phyloP scores from a whole-genome alignment of 2,888 invertebrate species.

The Euproctis similis region DNA sequence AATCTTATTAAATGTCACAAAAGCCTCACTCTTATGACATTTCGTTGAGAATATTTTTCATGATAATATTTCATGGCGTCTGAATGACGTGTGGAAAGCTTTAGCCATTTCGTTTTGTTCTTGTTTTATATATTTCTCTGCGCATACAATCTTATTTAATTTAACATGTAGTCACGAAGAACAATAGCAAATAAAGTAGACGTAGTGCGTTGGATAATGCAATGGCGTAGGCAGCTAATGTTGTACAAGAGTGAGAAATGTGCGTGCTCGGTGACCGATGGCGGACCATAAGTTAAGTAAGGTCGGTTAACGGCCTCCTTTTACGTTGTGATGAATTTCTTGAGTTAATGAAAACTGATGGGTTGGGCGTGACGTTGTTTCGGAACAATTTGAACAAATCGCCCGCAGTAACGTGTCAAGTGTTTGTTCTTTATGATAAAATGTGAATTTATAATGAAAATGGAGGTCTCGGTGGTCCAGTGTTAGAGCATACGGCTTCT shows the following conservation, averaged over 20 bases:
- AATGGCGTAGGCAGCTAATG: too few relatives aligned
- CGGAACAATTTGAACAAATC: constrained; percentile 35
- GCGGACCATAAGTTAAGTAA: constrained; percentile 29
- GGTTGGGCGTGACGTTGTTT: constrained; percentile 25
- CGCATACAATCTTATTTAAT: constrained; percentile 18
- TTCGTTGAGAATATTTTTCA: too few relatives aligned
- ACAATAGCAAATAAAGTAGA: constrained; percentile 38
- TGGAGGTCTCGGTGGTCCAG: too few relatives aligned
- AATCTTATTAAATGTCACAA: too few relatives aligned
- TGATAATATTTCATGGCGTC: too few relatives aligned
- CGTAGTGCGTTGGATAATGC: constrained; percentile 30
- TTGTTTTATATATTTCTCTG: constrained; percentile 5
- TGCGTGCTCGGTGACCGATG: constrained; percentile 36
- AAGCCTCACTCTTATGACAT: too few relatives aligned
- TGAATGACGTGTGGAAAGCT: too few relatives aligned
- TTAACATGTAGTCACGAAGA: constrained; percentile 27
- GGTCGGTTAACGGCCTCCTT: constrained; percentile 17
- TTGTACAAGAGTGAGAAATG: constrained; percentile 37
- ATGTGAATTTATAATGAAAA: too few relatives aligned
- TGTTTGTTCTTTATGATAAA: too few relatives aligned
- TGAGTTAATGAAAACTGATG: constrained; percentile 39
- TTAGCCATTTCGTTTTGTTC: too few relatives aligned
- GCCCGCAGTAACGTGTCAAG: too few relatives aligned
- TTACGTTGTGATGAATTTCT: constrained; percentile 27
- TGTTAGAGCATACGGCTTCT: too few relatives aligned